Evolutionary conservation across 2,888 invertebrate species (phyloP), one percentile per base, ranked within the genome.

Genomic region (Graphium colonna): DNA sequence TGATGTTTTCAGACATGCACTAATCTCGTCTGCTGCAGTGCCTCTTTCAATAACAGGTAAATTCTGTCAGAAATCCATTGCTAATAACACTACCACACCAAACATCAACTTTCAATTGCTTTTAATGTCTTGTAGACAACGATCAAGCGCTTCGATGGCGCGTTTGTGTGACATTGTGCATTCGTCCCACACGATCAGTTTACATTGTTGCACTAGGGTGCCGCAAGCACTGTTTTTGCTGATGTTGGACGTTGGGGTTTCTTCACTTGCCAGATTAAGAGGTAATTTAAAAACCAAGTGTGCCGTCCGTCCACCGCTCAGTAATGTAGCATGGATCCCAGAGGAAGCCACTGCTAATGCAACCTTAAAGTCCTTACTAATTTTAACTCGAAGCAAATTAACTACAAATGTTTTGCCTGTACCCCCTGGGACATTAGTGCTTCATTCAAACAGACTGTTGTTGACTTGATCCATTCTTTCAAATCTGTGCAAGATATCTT

Each of bases 401-500:
- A 55, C 18, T 13, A 78, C 48, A 55, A 69, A 78, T 31, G 73
- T 76, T 64, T 79, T 79, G 1, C 77, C 55, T 17, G 72, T 75
- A 45, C 77, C 75, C 12, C 75, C 76, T 18, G 77, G 72, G 74
- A 43, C 77, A 73, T 13, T 44, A 64, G 52, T 53, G 60, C 61
- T 54, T 64, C 61, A 58, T 60, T 61, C 7, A 56, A 61, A 50
- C 43, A 56, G 44, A 53, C 61, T 58, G 59, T 61, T 57, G 52
- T 57, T 55, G 52, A 55, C 51, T 51, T 51, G 52, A 47, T 52
- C 58, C 16, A 53, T 56, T 10, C 49, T 58, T 54, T 59, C 53
- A 49, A 54, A 43, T 55, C 33, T 45, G 44, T 16, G 40, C 17
- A 40, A 26, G 7, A 43, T 43, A 26, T 31, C 17, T 5, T 31